Percentiles rank a stretch among this genome's conserved stretches.
Evolutionary conservation across 2,113 vertebrate species (phyloP).

Genomic region (Ceyx margarethae): DNA sequence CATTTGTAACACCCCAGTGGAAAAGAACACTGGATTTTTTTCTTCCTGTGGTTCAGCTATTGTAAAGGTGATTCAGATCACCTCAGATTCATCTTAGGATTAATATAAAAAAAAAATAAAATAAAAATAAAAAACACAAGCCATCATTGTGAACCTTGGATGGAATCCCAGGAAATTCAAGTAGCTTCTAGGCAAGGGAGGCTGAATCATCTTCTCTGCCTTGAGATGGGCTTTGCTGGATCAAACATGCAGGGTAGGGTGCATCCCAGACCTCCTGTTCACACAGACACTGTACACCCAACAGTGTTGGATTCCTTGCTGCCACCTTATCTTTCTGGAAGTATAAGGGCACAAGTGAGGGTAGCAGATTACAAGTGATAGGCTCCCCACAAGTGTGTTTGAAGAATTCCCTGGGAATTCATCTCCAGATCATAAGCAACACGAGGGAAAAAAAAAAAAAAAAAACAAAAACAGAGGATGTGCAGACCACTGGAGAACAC

Average conservation of each 20-base stretch:
- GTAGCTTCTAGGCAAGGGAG: not conserved
- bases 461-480: not conserved
- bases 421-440: not conserved
- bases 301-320: conserved; percentile 49
- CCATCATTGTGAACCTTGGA: not conserved
- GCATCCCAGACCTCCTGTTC: not conserved
- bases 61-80: not conserved
- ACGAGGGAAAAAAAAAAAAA: too few relatives aligned
- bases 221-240: not conserved
- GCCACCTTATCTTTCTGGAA: conserved; percentile 66
- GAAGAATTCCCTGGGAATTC: conserved; percentile 8
- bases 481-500: not conserved
- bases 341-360: conserved; percentile 64
- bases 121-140: not conserved
- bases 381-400: conserved; percentile 14
- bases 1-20: fast-evolving
- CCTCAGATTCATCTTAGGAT: not conserved
- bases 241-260: not conserved
- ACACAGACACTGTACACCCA: conserved; percentile 53
- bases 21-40: not conserved
- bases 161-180: not conserved
- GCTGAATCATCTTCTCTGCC: not conserved
- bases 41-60: not conserved
- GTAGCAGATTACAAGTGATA: conserved; percentile 69
- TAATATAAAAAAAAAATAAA: not conserved